Base-by-base conservation (phyloP, 1,140 invertebrate genomes). In the Drosophila dunni region DNA sequence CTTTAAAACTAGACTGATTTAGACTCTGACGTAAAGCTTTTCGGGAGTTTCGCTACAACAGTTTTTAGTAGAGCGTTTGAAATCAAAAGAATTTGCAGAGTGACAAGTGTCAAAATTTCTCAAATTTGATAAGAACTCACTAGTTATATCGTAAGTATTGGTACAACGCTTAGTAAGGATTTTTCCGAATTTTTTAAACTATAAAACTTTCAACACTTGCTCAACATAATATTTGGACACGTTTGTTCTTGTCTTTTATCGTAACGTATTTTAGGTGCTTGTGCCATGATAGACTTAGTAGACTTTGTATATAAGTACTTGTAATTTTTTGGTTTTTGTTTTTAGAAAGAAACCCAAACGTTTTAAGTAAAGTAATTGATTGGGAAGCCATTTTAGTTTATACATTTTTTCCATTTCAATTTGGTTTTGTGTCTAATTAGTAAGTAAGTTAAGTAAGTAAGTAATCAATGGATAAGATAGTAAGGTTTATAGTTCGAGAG, bases 301-400 rank as follows among this genome's bases (percentile, higher is more conserved):
- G 24, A 29, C 6, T 29, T 61, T 62, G 67, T 72, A 33, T 58
- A 42, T 79, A 72, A 40, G 34, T 78, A 68, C 45, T 68, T 54
- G 57, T 76, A 69, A 68, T 56, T 67, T 42, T 3, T 29, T 29
- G 3, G 24, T 51, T 57, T 34, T 38, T 38, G 0, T 62, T 34
- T 38, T 38, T 38, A 38, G n/a, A 68, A 48, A 75, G 70, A 82
- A 82, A 82, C 80, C 75, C 80, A 84, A 84, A 80, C 64, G 56
- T 57, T 65, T 29, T 61, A 88, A 67, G 66, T 83, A 89, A 79
- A 89, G 76, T 86, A 88, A 88, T 71, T 82, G 61, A 74, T 89
- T 69, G 76, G 83, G 80, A 80, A 89, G 79, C 84, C 79, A 80
- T 86, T 86, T 75, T 83, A 17, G 15, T 38, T 54, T 20, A 34